A percentile compares a stretch with the other conserved stretches of the same genome.
phyloP scores from a whole-genome alignment of 37 sponge, comb jelly and placozoan genomes.

The Bolinopsis microptera region DNA sequence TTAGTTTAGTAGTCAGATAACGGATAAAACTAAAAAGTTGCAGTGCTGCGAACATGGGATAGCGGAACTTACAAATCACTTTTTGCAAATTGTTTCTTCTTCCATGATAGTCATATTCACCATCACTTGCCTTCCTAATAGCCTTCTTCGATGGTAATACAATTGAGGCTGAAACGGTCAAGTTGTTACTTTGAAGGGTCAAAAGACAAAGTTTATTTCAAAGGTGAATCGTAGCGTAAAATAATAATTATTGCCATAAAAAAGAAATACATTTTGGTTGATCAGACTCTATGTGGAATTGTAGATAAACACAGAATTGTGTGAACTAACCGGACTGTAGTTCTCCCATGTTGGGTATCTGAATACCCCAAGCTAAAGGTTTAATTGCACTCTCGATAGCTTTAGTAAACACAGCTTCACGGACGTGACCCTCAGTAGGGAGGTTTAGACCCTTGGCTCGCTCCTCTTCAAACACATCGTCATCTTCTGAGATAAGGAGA shows the following conservation, averaged over 20 bases:
- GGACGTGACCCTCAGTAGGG: not conserved
- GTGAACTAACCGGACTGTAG: conserved; percentile 31
- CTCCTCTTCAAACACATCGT: conserved; percentile 57
- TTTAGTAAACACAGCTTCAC: conserved; percentile 55
- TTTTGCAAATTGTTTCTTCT: conserved; percentile 45
- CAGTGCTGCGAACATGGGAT: too few relatives aligned
- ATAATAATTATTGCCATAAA: too few relatives aligned
- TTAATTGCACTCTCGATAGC: conserved; percentile 44
- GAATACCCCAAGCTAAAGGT: not conserved
- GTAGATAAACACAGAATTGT: too few relatives aligned
- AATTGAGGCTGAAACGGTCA: conserved; percentile 8
- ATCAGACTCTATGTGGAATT: too few relatives aligned
- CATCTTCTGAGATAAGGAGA: not conserved
- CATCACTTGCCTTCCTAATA: conserved; percentile 42
- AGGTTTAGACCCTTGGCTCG: conserved; percentile 33
- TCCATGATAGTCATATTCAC: not conserved
- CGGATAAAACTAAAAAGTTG: too few relatives aligned
- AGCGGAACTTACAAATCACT: conserved; percentile 34
- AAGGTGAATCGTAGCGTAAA: too few relatives aligned
- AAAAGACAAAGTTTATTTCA: too few relatives aligned
- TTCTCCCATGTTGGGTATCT: not conserved
- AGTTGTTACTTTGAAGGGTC: too few relatives aligned
- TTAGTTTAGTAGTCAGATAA: too few relatives aligned
- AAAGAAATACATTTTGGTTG: too few relatives aligned
- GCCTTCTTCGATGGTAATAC: conserved; percentile 59